Conservation (phyloP, 2,888 invertebrate genomes). For the Rhagonycha fulva region DNA sequence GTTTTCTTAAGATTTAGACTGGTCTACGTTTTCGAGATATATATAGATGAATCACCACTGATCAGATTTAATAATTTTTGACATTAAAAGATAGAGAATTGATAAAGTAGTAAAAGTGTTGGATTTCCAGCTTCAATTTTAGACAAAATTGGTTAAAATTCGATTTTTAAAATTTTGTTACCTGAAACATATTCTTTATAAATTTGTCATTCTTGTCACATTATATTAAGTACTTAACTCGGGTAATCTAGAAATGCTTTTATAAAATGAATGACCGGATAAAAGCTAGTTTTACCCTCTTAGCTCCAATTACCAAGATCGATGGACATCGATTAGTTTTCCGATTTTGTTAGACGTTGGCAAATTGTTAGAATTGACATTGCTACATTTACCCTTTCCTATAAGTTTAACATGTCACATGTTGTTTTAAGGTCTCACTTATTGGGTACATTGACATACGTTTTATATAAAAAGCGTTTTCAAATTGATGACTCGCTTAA, state of each 20-base stretch:
- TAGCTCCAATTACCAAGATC: constrained; percentile 22
- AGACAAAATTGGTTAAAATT: background rate
- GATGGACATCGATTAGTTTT: constrained; percentile 17
- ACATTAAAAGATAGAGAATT: background rate
- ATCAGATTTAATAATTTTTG: background rate
- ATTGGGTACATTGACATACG: background rate
- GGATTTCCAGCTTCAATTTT: background rate
- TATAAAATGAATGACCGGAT: constrained; percentile 18
- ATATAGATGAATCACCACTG: background rate
- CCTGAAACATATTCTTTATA: background rate
- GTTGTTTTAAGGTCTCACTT: constrained; percentile 2
- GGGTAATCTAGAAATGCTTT: background rate
- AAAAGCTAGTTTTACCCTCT: constrained; percentile 17
- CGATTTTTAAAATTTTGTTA: background rate
- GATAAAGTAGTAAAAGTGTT: background rate
- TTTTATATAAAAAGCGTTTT: background rate
- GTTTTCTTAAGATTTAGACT: background rate
- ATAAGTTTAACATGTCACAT: constrained; percentile 2
- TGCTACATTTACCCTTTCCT: constrained; percentile 2
- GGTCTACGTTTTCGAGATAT: background rate
- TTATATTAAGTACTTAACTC: background rate
- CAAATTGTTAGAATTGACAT: constrained; percentile 15
- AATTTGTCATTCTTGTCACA: background rate
- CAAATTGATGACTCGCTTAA: background rate
- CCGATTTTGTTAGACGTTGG: constrained; percentile 16